Base-by-base conservation (phyloP, 2,888 invertebrate species). In the Apotomis turbidana region DNA sequence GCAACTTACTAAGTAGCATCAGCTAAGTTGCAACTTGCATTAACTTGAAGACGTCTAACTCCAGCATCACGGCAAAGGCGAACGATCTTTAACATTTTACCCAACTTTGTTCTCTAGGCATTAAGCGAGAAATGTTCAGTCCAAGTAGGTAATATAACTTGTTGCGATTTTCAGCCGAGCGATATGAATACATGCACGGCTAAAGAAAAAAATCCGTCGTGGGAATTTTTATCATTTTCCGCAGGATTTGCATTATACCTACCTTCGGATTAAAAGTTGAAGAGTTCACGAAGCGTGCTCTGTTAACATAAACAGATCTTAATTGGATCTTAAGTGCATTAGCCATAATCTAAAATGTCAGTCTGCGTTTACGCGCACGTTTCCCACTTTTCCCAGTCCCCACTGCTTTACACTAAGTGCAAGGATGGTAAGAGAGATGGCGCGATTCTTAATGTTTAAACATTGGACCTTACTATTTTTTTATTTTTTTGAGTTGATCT, bases 81-180 rank as follows among this genome's bases (percentile, higher is more conserved):
- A 70, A 62, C 55, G 38, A 63, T 62, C 62, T 70, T 63, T 27
- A 46, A 55, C 46, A n/a, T 46, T 46, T 66, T 63, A 63, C 8
- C 58, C 51, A 63, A 70, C 58, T 63, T 70, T 63, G 57, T 63
- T 51, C 55, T 55, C n/a, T 63, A 52, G 58, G 58, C 63, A n/a
- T 41, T 3, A 52, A 51, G 51, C 51, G 27, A 70, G 63, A n/a
- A 46, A 46, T 57, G 55, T 69, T 12, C 63, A 58, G 41, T 12
- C 41, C 36, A 63, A 58, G 58, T n/a, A n/a, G n/a, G n/a, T 63
- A 63, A 70, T 70, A 58, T 63, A 63, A 63, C 51, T 70, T 63
- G 41, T 51, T 58, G 70, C 57, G 58, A 55, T 51, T 49, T 49
- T 41, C 63, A 70, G 63, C 27, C 15, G 10, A 27, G 38, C 55